Base-by-base conservation (phyloP, 2,888 invertebrate genomes). In the Crioceris asparagi region DNA sequence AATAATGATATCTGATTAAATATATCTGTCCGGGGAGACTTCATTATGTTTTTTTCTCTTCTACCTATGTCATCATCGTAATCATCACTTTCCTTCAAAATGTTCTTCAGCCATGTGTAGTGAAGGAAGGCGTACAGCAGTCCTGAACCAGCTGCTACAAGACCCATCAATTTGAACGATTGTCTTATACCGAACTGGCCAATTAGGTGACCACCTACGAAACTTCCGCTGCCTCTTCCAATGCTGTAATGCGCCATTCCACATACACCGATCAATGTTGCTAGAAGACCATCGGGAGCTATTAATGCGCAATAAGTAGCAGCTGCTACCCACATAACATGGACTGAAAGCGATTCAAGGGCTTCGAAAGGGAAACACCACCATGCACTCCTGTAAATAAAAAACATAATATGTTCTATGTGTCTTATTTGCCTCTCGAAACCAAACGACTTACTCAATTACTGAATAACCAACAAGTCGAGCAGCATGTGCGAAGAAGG, bases 181-280 rank as follows among this genome's bases (percentile, higher is more conserved):
- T 83, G 75, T 39, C 84, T 68, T 4, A 83, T 85, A 1, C 83
- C 84, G 29, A 80, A 70, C 35, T 77, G 75, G 0, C 79, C 79
- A 44, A 86, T 84, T 8, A 86, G 68, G 11, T 81, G 70, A 29
- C 86, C 86, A 14, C 86, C 86, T 5, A 79, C 72, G 46, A 86
- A 85, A 52, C 83, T 83, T 14, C 86, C 86, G 54, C 82, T 83
- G 19, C 86, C 86, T 48, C 83, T 71, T 4, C 86, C 83, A 56
- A 91, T 74, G 66, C 87, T 88, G 59, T 87, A 90, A 65, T 90
- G 87, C 2, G 88, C 79, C 75, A 88, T 87, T 48, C 86, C 87
- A 30, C 90, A 69, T 1, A 90, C 79, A 12, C 90, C 90, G 54
- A 88, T 87, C 36, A 90, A 69, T 1, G 90, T 90, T 4, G 88